Evolutionary conservation across 1,140 invertebrate species (phyloP).

Genomic region (Polypedilum pembai): DNA sequence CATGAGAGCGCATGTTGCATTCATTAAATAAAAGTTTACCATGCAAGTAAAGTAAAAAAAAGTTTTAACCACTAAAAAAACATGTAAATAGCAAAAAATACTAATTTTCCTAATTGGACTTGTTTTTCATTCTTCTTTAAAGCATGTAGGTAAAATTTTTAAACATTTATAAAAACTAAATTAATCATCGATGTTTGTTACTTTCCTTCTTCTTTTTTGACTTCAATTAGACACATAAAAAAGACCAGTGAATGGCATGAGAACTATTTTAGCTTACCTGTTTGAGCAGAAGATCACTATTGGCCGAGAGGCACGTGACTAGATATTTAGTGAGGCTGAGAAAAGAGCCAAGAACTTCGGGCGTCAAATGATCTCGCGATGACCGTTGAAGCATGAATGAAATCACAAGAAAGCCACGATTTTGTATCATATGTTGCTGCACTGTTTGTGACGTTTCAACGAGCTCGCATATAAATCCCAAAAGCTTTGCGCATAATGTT

Average conservation of each 20-base stretch:
- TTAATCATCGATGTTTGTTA: too few species aligned
- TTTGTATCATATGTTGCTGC: constrained; percentile 96
- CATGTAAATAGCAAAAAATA: not conserved
- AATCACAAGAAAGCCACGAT: constrained; percentile 94
- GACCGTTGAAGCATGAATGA: constrained; percentile 93
- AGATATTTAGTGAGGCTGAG: constrained; percentile 93
- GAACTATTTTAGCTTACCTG: constrained; percentile 56
- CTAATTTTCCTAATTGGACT: constrained; percentile 6
- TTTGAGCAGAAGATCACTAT: constrained; percentile 91
- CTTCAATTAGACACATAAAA: not conserved
- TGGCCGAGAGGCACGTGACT: constrained; percentile 84
- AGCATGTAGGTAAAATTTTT: too few species aligned
- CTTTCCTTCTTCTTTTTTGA: too few species aligned
- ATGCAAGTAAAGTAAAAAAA: constrained; percentile 1
- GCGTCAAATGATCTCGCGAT: constrained; percentile 85
- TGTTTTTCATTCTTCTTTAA: not conserved
- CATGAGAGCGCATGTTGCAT: not conserved
- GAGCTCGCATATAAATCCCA: constrained; percentile 95
- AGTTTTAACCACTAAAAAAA: not conserved
- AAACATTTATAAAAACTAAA: too few species aligned
- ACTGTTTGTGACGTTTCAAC: constrained; percentile 94
- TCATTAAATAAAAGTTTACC: not conserved
- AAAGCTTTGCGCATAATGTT: constrained; percentile 84
- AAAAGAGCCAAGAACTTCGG: constrained; percentile 88
- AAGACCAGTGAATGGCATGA: not conserved